Evolutionary conservation across 2,888 invertebrate genomes (phyloP).

Genomic region (Agrotis segetum): DNA sequence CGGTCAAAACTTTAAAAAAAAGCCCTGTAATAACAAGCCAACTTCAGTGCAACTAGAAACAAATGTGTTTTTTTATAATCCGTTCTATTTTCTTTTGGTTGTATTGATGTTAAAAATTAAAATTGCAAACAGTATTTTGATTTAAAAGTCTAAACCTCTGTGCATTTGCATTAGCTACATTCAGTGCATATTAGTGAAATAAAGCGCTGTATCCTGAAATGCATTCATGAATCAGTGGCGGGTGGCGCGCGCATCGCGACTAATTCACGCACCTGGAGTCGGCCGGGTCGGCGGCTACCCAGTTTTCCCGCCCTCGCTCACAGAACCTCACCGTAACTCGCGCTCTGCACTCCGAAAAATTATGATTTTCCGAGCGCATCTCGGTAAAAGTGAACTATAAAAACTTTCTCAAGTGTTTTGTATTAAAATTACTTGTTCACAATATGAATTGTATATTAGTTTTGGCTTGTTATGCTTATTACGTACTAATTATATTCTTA

Average conservation of each 20-base stretch:
- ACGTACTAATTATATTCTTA: neutral
- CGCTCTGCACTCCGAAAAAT: slow-evolving; percentile 17
- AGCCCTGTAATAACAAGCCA: too few species aligned
- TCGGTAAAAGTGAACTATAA: slow-evolving; percentile 1
- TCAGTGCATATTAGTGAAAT: too few species aligned
- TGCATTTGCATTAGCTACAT: too few species aligned
- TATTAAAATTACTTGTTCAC: neutral
- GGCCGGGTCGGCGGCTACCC: neutral
- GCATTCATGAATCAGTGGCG: neutral
- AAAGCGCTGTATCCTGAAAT: too few species aligned
- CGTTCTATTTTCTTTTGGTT: too few species aligned
- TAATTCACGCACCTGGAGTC: slow-evolving; percentile 14
- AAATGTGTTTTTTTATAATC: too few species aligned
- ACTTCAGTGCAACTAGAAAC: neutral
- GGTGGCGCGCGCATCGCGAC: slow-evolving; percentile 38
- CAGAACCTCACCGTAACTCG: slow-evolving; percentile 1
- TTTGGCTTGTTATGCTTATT: neutral
- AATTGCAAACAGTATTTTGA: too few species aligned
- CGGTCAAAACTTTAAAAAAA: neutral
- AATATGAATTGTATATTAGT: neutral
- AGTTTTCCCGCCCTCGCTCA: slow-evolving; percentile 27
- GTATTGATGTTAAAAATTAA: too few species aligned
- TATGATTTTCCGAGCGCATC: neutral
- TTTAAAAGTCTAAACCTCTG: too few species aligned
- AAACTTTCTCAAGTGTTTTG: neutral